Percentiles rank a stretch among this genome's conserved stretches.
These are phyloP conservation scores for Colaptes auratus DNA, from an alignment of 2,113 vertebrate genomes.

Conservation along the genomic window DNA sequence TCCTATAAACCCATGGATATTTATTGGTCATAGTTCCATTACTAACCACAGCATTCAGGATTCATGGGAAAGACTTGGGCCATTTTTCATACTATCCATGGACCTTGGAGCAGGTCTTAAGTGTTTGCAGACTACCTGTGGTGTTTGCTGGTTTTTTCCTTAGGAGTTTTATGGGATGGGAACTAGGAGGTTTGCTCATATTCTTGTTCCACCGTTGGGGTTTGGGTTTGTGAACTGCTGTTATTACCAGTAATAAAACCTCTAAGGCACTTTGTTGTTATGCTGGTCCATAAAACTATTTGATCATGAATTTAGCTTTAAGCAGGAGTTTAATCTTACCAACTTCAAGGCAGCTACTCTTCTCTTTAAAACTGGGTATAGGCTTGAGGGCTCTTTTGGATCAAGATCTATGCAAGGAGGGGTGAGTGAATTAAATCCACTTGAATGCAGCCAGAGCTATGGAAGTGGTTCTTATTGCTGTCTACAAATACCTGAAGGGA, in stretches of 20 bases:
- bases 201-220: neutral
- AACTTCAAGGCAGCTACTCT: neutral
- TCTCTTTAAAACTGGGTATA: neutral
- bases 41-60: neutral
- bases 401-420: neutral
- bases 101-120: neutral
- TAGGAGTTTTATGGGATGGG: neutral
- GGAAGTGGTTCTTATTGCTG: neutral
- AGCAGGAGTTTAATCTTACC: neutral
- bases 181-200: neutral
- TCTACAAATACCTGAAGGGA: no score
- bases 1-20: neutral
- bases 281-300: neutral
- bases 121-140: no score
- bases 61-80: neutral
- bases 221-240: accelerated
- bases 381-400: neutral
- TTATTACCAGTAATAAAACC: neutral
- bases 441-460: neutral
- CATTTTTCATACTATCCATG: neutral
- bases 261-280: neutral
- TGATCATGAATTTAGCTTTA: neutral
- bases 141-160: neutral
- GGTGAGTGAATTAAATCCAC: neutral
- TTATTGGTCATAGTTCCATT: neutral